phyloP scores from a whole-genome alignment of 2,888 invertebrate genomes.

The Lochmaea capreae region DNA sequence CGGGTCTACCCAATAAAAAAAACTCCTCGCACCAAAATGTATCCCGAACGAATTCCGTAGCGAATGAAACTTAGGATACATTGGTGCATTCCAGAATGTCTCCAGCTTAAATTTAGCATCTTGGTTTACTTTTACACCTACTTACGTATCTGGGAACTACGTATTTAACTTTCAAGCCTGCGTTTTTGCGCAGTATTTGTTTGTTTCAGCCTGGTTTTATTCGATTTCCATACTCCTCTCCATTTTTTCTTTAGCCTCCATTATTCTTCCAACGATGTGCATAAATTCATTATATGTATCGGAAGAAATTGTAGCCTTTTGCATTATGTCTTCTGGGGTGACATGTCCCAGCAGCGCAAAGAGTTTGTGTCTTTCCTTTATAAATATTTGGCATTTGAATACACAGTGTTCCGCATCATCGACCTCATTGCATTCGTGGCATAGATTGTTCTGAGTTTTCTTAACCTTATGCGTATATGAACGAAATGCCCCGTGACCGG shows the following conservation, averaged over 20 bases:
- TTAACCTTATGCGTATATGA: background rate
- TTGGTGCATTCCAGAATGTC: background rate
- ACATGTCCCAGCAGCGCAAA: background rate
- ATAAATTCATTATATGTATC: background rate
- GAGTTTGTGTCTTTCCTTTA: background rate
- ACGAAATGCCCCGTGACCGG: slow-evolving; percentile 20
- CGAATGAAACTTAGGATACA: background rate
- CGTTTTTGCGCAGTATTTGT: too few species aligned
- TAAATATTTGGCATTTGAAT: background rate
- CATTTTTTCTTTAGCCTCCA: background rate
- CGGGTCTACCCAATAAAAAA: background rate
- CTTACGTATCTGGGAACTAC: too few species aligned
- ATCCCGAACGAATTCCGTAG: background rate
- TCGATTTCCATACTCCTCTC: background rate
- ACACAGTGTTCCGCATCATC: slow-evolving; percentile 7
- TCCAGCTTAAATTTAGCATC: background rate
- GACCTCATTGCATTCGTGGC: background rate
- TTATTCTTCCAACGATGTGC: background rate
- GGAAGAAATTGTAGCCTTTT: background rate
- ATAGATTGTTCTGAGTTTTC: background rate
- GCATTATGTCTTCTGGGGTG: background rate
- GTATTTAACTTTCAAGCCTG: too few species aligned
- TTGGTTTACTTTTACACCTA: too few species aligned
- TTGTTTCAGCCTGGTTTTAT: background rate
- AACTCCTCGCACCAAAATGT: background rate